Evolutionary conservation across 2,113 vertebrate species (phyloP), one percentile per base, ranked within the genome.

Genomic region (Menidia beryllina): DNA sequence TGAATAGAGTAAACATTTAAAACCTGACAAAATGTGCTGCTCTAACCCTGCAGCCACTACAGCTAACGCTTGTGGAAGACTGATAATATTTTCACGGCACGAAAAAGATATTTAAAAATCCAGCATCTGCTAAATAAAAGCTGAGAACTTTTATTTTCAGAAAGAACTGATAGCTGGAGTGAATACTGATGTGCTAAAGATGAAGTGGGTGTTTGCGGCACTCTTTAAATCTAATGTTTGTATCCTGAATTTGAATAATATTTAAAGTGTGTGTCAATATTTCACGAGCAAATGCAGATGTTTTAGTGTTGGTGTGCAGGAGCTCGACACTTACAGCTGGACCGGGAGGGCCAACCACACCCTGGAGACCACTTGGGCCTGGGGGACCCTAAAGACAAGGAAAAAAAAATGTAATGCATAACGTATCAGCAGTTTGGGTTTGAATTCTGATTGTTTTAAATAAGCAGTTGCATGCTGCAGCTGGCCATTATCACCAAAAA

Each of bases 321-420:
- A 75, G 15, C 38, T 12, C n/a, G n/a, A 71, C 79, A 98, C 97
- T 97, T 82, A 99, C 98, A 85, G 97, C 96, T 82, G 97, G 96
- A 79, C 98, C 98, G 45, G 98, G 97, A 71, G 96, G 96, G 71
- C 98, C 98, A 26, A 99, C 88, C 24, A 96, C 96, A 78, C 98
- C 98, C 89, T 97, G 98, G 78, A 97, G 94, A 82, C 98, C 98
- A 7, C 89, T 92, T 1, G 97, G 91, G 66, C 98, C 98, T 0
- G 96, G 93, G 66, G 98, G 97, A 89, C 98, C 97, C 98, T 99
- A 24, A 36, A 86, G 81, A 82, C 38, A 75, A 14, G 57, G 8
- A 25, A 12, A 39, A 11, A 45, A 43, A 2, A 77, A 20, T n/a
- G 10, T 50, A n/a, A 47, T n/a, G 26, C 17, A 5, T 48, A 10